Conservation (phyloP, 37 sponge, comb jelly and placozoan species). For the Diacarnus erythraeanus region DNA sequence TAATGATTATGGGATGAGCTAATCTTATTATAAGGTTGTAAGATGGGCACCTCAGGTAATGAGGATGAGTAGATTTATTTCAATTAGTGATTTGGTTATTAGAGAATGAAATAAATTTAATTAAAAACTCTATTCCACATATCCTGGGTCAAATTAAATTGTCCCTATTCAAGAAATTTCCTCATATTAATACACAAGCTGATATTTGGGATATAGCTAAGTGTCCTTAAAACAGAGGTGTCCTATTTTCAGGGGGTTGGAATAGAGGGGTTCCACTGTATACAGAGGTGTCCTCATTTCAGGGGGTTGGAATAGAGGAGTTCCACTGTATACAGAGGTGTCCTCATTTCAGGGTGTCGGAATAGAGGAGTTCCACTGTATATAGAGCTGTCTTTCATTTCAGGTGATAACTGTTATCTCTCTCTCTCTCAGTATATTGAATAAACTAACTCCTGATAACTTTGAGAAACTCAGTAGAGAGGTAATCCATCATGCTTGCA, state of each 20-base stretch:
- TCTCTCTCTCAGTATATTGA: constrained; percentile 56
- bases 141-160: background rate
- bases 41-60: too few species aligned
- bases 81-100: too few species aligned
- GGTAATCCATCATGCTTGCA: constrained; percentile 17
- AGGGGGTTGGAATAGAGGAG: background rate
- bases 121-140: too few species aligned
- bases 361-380: background rate
- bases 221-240: background rate
- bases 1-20: too few species aligned
- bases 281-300: background rate
- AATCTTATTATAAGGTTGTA: too few species aligned
- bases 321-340: background rate
- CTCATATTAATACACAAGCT: too few species aligned
- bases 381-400: background rate
- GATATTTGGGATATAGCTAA: too few species aligned
- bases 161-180: background rate
- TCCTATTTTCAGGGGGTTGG: background rate
- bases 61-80: too few species aligned
- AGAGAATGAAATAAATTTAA: too few species aligned
- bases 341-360: background rate
- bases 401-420: background rate
- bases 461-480: constrained; percentile 61
- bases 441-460: constrained; percentile 88
- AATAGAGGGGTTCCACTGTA: background rate